Conservation (phyloP, 1,140 invertebrate genomes). For the Drosophila guanche region DNA sequence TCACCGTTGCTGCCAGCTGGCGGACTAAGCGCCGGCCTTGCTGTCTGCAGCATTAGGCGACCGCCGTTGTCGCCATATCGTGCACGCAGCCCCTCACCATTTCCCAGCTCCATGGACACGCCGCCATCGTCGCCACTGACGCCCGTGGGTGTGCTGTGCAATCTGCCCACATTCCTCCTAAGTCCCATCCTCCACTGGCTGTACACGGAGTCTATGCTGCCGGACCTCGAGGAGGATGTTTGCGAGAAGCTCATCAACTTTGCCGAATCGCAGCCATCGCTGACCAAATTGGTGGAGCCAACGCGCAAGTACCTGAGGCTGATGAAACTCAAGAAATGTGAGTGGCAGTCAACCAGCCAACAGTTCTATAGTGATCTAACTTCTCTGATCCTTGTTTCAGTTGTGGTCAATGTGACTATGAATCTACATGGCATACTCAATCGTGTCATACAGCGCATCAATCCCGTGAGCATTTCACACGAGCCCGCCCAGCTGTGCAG, state of each 20-base stretch:
- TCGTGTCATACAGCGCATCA: constrained; percentile 86
- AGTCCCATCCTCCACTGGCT: constrained; percentile 86
- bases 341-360: constrained; percentile 51
- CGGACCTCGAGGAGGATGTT: constrained; percentile 85
- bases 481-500: constrained; percentile 86
- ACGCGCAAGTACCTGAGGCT: constrained; percentile 87
- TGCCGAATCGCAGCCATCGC: constrained; percentile 84
- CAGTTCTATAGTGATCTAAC: background rate
- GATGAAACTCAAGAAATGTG: constrained; percentile 87
- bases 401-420: constrained; percentile 86
- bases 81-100: constrained; percentile 72
- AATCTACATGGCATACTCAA: constrained; percentile 87
- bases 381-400: constrained; percentile 66
- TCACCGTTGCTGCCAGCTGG: constrained; percentile 8
- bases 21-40: constrained; percentile 2
- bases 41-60: constrained; percentile 61
- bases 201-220: constrained; percentile 87
- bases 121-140: constrained; percentile 79
- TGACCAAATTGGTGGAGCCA: constrained; percentile 85
- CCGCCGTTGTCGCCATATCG: constrained; percentile 77
- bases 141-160: constrained; percentile 71
- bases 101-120: constrained; percentile 73
- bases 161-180: constrained; percentile 86
- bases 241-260: constrained; percentile 85
- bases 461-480: constrained; percentile 73